phyloP scores from a whole-genome alignment of 2,797 vertebrate genomes.

The Paedocypris micromegethes region DNA sequence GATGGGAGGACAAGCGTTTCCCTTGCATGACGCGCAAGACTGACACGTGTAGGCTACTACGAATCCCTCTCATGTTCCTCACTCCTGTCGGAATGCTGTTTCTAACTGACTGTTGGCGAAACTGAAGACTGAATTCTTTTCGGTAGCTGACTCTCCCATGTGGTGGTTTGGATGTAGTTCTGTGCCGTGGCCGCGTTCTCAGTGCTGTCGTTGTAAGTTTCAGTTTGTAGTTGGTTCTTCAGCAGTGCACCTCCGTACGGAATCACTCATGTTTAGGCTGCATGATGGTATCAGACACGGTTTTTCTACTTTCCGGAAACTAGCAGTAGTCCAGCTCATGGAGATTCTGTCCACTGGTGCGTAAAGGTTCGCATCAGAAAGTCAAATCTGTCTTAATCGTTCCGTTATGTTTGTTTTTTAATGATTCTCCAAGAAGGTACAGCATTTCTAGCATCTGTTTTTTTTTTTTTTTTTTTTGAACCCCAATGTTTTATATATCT shows the following conservation, averaged over 20 bases:
- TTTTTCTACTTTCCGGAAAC: slow-evolving; percentile 17
- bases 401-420: slow-evolving; percentile 18
- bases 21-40: slow-evolving; percentile 52
- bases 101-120: slow-evolving; percentile 5
- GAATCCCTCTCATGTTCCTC: slow-evolving; percentile 4
- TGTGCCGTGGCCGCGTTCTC: slow-evolving; percentile 30
- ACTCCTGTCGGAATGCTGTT: slow-evolving; percentile 8
- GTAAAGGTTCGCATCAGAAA: neutral
- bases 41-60: slow-evolving; percentile 26
- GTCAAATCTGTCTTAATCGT: slow-evolving; percentile 21
- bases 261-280: slow-evolving; percentile 36
- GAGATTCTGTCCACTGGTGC: slow-evolving; percentile 25
- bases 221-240: slow-evolving; percentile 41
- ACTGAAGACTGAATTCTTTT: slow-evolving; percentile 23
- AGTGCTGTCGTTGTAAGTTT: slow-evolving; percentile 35
- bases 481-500: slow-evolving; percentile 47
- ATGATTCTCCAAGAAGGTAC: slow-evolving; percentile 18
- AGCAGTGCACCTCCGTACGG: slow-evolving; percentile 22
- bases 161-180: slow-evolving; percentile 42
- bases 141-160: slow-evolving; percentile 35
- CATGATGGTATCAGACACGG: slow-evolving; percentile 28
- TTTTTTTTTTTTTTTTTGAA: neutral
- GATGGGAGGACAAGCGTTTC: slow-evolving; percentile 19
- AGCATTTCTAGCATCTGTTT: slow-evolving; percentile 1
- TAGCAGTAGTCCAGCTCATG: slow-evolving; percentile 30